Base-by-base conservation (phyloP, 2,888 invertebrate species). In the Digitonthophagus gazella region DNA sequence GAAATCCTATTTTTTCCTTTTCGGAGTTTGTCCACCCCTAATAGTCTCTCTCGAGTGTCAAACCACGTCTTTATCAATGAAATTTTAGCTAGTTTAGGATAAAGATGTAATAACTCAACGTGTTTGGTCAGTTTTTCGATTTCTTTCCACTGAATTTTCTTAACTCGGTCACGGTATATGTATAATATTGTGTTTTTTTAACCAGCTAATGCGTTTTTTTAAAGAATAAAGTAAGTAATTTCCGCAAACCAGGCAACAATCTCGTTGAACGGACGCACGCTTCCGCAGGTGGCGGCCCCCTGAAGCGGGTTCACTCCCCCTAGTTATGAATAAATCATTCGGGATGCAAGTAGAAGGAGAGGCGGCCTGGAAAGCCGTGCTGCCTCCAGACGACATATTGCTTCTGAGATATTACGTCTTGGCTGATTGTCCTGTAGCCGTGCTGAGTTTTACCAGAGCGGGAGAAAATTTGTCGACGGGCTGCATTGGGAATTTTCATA, bases 281-380 rank as follows among this genome's bases (percentile, higher is more conserved):
- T 11, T 44, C 16, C 61, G 61, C 18, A 20, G 19, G 61, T 61
- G 19, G 61, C 18, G 58, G 58, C 15, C 15, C 14, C 18, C 58
- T 15, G 61, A 16, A 44, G 28, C 28, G 28, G 28, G 28, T 44
- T 44, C 28, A 44, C 61, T 18, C 61, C 61, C 19, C 61, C n/a
- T 20, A 16, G 19, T 61, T 61, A 64, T 64, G 67, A 67, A 67
- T 67, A 67, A 64, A 67, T 67, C 64, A 67, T 67, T 64, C 15
- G 15, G n/a, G 28, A 15, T 64, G 57, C 57, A 44, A 44, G 28
- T 44, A 1, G 28, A 44, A 44, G 28, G 28, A 44, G 28, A 5
- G 19, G 19, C 18, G 61, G 18, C n/a, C n/a, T 19, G n/a, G 61
- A 61, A 18, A 20, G 61, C 61, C 19, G 61, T 15, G 61, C 18